Evolutionary conservation across 35 echinoderm and acorn worm genomes (phyloP), one percentile per base, ranked within the genome.

Genomic region (Lytechinus variegatus): DNA sequence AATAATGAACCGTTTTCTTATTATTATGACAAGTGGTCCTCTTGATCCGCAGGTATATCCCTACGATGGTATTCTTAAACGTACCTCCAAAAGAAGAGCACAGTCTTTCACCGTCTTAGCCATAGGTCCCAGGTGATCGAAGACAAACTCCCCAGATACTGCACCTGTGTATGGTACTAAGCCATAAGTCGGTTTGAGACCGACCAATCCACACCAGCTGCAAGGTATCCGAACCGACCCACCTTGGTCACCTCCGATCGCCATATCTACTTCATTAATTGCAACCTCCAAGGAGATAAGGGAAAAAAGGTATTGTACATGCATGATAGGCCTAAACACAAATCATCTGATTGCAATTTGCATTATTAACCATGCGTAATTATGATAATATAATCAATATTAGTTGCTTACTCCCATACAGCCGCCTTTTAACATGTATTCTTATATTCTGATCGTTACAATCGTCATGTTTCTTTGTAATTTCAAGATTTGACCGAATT

Each of bases 161-260:
- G 60, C 88, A 10, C 97, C 97, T 3, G 97, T 98, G 66, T 97
- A 98, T 27, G 97, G 97, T 53, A 98, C 87, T 11, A 98, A 88
- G 27, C 97, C 97, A 89, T 91, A 94, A 6, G 97, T 97, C 7
- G 97, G 95, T 53, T 98, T 98, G 56, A 98, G 54, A 16, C 96
- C 97, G 0, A 98, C 97, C 86, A 97, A 88, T 19, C 97, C 97
- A 93, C 95, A 96, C 96, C 97, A 98, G 54, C 95, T 89, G 24
- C 96, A 95, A 3, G 97, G 97, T 51, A 97, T n/a, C 16, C 97
- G 96, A 56, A 97, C 54, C 44, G 97, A 98, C 5, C 97, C 96
- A 8, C 96, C 97, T 60, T 98, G 97, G 66, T 98, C 97, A 29
- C 97, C 95, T 10, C 97, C 97, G 16, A 98, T 95, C 14, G 97